Base-by-base conservation (phyloP, 2,797 vertebrate genomes). In the Lutjanus argentimaculatus region DNA sequence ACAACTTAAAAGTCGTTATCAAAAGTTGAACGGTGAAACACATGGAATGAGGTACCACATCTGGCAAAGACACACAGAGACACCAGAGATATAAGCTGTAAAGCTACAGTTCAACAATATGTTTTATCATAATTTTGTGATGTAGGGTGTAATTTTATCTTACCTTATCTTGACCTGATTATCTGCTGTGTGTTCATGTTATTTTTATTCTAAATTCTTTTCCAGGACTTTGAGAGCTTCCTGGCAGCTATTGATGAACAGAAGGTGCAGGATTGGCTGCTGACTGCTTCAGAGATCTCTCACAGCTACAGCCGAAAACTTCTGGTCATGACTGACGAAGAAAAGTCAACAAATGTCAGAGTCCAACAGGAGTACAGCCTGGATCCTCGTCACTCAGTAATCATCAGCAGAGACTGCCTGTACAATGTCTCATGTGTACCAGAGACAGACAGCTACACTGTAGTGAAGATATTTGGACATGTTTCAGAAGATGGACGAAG, bases 261-360 rank as follows among this genome's bases (percentile, higher is more conserved):
- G 0, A 90, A 88, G 75, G 52, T 10, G 15, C 36, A 84, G 5
- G 82, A 88, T 6, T 8, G 4, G 51, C 76, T 92, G 7, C 12
- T 89, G 0, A 15, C 52, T 19, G 86, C 86, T 42, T 87, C 86
- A 4, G 61, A 91, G 68, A 63, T 87, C 51, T 82, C 88, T 0
- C 42, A 87, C 83, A 84, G 75, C 75, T 90, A 91, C 72, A 66
- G 8, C 52, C 70, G 53, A n/a, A 87, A 86, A 10, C 56, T 90
- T 61, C 71, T 90, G 17, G 36, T 90, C n/a, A 78, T 84, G 62
- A 57, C 84, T 19, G 89, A 91, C 42, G 5, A 9, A 11, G 89
- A 89, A 1, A 16, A 40, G 17, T 67, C 65, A 12, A 92, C 88
- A 2, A 13, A 45, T 6, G 82, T 66, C 22, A 46, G 51, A 65